A percentile compares a stretch with the other conserved stretches of the same genome.
Evolutionary conservation across 1,140 invertebrate species (phyloP).

Genomic region (Grapholita molesta): DNA sequence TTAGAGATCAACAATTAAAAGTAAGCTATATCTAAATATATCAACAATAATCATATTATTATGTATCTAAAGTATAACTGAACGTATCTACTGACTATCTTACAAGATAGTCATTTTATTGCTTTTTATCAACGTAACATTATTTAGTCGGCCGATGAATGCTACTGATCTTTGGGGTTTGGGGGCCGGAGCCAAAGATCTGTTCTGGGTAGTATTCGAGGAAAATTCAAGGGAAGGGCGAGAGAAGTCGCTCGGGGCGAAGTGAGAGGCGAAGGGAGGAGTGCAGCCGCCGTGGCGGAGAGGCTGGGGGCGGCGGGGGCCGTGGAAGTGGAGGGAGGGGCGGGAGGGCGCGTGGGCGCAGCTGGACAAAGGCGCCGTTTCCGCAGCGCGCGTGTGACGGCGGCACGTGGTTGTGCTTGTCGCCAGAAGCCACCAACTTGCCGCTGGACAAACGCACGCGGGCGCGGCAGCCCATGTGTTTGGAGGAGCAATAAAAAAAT

Average conservation of each 20-base stretch:
- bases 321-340: not conserved
- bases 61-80: not conserved
- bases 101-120: conserved; percentile 15
- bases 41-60: conserved; percentile 12
- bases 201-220: conserved; percentile 62
- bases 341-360: conserved; percentile 42
- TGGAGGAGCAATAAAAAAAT: conserved; percentile 72
- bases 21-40: conserved; percentile 17
- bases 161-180: conserved; percentile 42
- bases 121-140: conserved; percentile 39
- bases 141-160: conserved; percentile 27
- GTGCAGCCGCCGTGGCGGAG: conserved; percentile 31
- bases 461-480: conserved; percentile 68
- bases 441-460: conserved; percentile 56
- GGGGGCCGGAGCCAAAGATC: conserved; percentile 56
- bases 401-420: conserved; percentile 63
- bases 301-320: conserved; percentile 24
- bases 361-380: conserved; percentile 67
- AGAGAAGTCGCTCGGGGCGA: conserved; percentile 48
- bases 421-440: conserved; percentile 56
- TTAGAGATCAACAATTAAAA: conserved; percentile 59
- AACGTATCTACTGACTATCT: not conserved
- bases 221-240: conserved; percentile 58
- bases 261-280: conserved; percentile 47
- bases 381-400: conserved; percentile 67